Percentiles rank a stretch among this genome's conserved stretches.
phyloP scores from a whole-genome alignment of 2,113 vertebrate genomes.

The Delphinapterus leucas region DNA sequence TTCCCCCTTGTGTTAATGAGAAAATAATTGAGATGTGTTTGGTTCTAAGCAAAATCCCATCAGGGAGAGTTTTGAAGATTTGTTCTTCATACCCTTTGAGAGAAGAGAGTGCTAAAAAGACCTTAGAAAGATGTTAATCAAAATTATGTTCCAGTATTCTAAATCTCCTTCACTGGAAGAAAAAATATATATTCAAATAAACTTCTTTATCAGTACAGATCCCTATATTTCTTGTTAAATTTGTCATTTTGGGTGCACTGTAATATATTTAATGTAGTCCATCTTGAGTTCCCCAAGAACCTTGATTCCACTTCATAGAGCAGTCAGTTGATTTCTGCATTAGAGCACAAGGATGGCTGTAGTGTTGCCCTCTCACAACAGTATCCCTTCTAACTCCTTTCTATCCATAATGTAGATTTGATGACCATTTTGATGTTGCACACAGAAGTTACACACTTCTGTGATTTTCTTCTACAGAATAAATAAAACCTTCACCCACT shows the following conservation, averaged over 20 bases:
- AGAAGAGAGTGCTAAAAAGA: slow-evolving; percentile 58
- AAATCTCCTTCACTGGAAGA: slow-evolving; percentile 11
- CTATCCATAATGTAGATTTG: background rate
- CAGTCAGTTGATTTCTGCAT: background rate
- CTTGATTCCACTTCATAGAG: background rate
- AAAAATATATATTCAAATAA: background rate
- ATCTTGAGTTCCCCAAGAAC: background rate
- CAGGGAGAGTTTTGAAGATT: slow-evolving; percentile 62
- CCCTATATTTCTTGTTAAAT: background rate
- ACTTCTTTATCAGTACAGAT: background rate
- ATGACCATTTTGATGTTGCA: background rate
- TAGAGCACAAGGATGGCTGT: background rate
- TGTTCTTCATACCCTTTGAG: slow-evolving; percentile 69
- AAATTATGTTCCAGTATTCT: slow-evolving; percentile 29
- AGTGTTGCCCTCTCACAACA: background rate
- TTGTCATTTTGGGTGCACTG: background rate
- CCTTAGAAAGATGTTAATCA: slow-evolving; percentile 43
- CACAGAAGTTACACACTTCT: background rate
- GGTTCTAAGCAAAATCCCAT: slow-evolving; percentile 72
- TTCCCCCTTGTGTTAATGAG: slow-evolving; percentile 75
- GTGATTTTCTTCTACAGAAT: background rate
- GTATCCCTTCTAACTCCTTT: background rate
- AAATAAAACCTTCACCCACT: background rate
- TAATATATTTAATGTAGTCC: background rate
- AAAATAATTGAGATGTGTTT: slow-evolving; percentile 73